Evolutionary conservation across 2,113 vertebrate genomes (phyloP).

Genomic region (Callaeas wilsoni): DNA sequence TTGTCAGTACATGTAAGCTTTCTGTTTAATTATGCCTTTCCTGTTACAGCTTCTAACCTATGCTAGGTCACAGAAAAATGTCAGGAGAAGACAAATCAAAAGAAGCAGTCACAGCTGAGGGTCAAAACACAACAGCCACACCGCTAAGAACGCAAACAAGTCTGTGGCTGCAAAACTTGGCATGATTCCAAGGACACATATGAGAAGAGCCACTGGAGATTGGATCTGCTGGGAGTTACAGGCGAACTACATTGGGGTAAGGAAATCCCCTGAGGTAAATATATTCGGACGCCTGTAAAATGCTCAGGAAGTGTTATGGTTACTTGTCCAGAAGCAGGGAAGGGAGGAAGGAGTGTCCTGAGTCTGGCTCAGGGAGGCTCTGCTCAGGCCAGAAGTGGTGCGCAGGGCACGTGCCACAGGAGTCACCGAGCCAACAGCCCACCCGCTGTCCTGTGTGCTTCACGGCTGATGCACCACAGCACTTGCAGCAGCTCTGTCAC

Average conservation of each 20-base stretch:
- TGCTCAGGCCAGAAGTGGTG: not conserved
- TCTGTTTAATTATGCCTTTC: constrained; percentile 1
- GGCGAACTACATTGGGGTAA: not conserved
- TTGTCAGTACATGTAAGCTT: not conserved
- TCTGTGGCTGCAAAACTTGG: not conserved
- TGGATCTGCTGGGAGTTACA: not conserved
- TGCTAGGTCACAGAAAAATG: not conserved
- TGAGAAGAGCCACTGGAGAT: not conserved
- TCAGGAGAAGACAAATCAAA: not conserved
- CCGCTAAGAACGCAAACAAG: not conserved
- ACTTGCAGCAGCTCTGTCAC: not conserved
- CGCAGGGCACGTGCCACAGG: accelerated
- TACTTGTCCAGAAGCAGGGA: not conserved
- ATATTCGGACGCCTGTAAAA: not conserved
- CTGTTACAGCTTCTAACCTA: not conserved
- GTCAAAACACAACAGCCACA: not conserved
- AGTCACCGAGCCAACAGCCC: not conserved
- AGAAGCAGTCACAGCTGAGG: not conserved
- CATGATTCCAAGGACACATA: not conserved
- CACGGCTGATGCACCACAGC: accelerated
- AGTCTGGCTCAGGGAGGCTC: not conserved
- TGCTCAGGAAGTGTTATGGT: not conserved
- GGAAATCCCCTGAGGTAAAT: not conserved
- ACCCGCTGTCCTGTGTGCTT: not conserved
- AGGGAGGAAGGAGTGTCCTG: not conserved